Conservation (phyloP, 2,113 vertebrate genomes). For the Leuciscus idus region DNA sequence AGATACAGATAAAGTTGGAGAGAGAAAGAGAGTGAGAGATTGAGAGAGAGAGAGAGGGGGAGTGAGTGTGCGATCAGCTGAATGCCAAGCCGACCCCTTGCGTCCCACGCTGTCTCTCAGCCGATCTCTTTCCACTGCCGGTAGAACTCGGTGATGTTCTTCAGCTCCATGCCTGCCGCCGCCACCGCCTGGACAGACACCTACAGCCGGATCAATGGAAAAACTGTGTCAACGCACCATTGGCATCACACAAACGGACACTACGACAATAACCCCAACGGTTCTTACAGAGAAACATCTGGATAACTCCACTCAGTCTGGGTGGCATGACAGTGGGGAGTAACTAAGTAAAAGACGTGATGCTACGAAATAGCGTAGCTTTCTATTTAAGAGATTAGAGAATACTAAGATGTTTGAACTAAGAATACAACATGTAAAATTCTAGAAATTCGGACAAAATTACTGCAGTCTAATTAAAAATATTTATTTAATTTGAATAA, state of each 20-base stretch:
- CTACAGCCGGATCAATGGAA: conserved; percentile 65
- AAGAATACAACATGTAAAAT: too few species aligned
- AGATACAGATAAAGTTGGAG: conserved; percentile 73
- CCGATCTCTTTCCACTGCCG: conserved; percentile 99
- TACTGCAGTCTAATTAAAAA: too few species aligned
- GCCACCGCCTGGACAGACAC: conserved; percentile 85
- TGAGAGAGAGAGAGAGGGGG: conserved; percentile 70
- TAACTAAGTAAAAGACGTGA: too few species aligned
- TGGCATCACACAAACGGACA: neutral
- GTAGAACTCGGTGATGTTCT: conserved; percentile 93
- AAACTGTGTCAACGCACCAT: neutral
- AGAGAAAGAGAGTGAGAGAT: conserved; percentile 68
- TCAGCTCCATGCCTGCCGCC: conserved; percentile 87
- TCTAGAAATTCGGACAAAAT: too few species aligned
- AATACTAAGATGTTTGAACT: too few species aligned
- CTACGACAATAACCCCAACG: neutral
- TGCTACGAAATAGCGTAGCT: too few species aligned
- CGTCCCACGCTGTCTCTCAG: conserved; percentile 75
- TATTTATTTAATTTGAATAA: too few species aligned
- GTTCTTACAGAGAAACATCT: neutral
- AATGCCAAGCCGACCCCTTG: conserved; percentile 67
- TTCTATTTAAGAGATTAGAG: too few species aligned
- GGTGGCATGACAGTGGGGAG: too few species aligned
- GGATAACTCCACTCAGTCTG: neutral
- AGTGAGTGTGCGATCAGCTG: conserved; percentile 78